Evolutionary conservation across 92 coral and sea anemone species (phyloP).

Genomic region (Paragorgia papillata): DNA sequence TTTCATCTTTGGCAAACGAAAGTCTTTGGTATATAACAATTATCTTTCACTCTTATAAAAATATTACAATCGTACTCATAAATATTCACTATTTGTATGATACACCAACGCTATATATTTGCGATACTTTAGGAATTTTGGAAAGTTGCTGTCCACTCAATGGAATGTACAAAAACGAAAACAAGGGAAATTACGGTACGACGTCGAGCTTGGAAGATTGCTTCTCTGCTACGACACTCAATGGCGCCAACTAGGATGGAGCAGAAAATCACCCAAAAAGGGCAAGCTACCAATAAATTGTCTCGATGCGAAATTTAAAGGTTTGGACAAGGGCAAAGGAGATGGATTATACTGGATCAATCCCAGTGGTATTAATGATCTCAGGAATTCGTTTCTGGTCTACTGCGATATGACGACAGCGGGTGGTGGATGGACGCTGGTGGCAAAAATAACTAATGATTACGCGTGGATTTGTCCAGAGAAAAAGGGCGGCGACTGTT

Average conservation of each 20-base stretch:
- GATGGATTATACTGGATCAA: conserved; percentile 97
- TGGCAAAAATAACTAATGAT: conserved; percentile 93
- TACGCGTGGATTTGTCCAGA: conserved; percentile 99
- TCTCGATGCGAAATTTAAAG: conserved; percentile 41
- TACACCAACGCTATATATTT: too few relatives aligned
- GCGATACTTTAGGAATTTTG: too few relatives aligned
- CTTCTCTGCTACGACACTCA: conserved; percentile 24
- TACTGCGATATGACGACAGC: conserved; percentile 96
- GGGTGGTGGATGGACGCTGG: conserved; percentile 98
- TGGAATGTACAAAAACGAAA: conserved; percentile 11
- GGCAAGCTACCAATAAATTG: conserved; percentile 26
- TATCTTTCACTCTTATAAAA: too few relatives aligned
- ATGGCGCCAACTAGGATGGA: conserved; percentile 40
- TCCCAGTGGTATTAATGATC: conserved; percentile 68
- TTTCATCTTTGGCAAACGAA: too few relatives aligned
- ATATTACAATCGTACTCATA: too few relatives aligned
- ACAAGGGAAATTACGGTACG: conserved; percentile 35
- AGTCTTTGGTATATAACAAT: too few relatives aligned
- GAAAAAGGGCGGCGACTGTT: conserved; percentile 73
- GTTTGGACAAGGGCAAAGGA: conserved; percentile 46
- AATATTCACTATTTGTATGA: too few relatives aligned
- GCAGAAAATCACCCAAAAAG: conserved; percentile 8
- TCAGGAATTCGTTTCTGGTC: conserved; percentile 77
- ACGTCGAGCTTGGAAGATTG: conserved; percentile 14
- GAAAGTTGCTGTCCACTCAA: conserved; percentile 6